These are phyloP conservation scores for Taenaris catops DNA, from an alignment of 2,888 invertebrate genomes.

Conservation along the genomic window DNA sequence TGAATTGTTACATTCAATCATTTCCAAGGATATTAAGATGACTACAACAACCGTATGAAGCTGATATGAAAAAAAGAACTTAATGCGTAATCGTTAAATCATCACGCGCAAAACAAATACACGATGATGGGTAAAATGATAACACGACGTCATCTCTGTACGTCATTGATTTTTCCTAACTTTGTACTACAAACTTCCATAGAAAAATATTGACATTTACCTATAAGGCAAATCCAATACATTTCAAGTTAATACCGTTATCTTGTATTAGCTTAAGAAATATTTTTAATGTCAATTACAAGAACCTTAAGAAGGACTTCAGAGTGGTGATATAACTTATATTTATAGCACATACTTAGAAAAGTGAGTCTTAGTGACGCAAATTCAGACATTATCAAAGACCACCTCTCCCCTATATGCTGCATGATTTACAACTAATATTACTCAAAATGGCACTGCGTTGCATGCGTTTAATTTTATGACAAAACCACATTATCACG, in stretches of 20 bases:
- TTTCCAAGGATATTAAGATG: no score
- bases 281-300: constrained; percentile 19
- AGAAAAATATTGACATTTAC: constrained; percentile 26
- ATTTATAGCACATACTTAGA: constrained; percentile 9
- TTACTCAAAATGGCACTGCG: no score
- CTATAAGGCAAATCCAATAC: constrained; percentile 21
- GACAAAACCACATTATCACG: no score
- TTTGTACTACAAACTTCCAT: constrained; percentile 19
- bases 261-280: constrained; percentile 18
- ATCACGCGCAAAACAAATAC: constrained; percentile 1
- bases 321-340: no score
- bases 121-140: constrained; percentile 1
- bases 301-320: constrained; percentile 4
- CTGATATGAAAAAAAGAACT: no score
- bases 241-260: constrained; percentile 16
- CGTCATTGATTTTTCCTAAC: constrained; percentile 13
- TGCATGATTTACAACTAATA: no score
- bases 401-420: no score
- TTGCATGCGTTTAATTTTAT: no score
- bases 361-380: constrained; percentile 11
- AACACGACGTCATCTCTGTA: constrained; percentile 6
- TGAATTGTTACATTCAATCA: no score
- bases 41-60: no score
- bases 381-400: neutral
- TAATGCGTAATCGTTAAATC: no score